phyloP scores from a whole-genome alignment of 2,113 vertebrate species.

The Theropithecus gelada region DNA sequence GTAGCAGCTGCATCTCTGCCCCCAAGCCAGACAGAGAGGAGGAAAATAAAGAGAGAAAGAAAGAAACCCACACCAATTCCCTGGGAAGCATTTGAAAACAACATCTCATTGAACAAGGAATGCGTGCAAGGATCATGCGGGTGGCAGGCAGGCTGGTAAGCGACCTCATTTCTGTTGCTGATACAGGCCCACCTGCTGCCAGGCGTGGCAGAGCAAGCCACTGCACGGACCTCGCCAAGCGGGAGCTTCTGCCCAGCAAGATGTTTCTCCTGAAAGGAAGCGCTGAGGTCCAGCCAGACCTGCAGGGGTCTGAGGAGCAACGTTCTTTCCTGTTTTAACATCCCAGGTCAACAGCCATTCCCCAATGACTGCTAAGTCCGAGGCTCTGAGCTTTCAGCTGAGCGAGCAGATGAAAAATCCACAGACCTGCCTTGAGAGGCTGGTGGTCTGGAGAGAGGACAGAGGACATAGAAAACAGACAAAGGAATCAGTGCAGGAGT shows the following conservation, averaged over 20 bases:
- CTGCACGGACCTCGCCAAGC: rapidly evolving
- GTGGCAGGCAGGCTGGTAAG: neutral
- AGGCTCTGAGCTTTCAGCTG: neutral
- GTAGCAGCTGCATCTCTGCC: too few species aligned
- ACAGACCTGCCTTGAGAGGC: neutral
- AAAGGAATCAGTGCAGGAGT: rapidly evolving
- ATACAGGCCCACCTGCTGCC: neutral
- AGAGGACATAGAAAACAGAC: neutral
- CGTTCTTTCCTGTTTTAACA: neutral
- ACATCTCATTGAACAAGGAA: neutral
- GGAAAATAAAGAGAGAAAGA: neutral
- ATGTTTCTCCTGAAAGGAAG: neutral
- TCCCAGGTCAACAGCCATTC: neutral
- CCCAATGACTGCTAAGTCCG: neutral
- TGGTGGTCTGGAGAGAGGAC: neutral
- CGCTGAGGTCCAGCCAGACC: neutral
- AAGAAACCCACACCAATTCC: neutral
- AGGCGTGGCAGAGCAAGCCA: rapidly evolving
- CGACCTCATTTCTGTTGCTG: neutral
- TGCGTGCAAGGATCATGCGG: rapidly evolving
- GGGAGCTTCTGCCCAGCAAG: neutral
- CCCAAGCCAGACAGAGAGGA: neutral
- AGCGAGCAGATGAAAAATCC: neutral
- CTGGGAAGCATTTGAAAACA: neutral
- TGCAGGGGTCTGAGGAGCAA: neutral